Percentiles rank a stretch among this genome's conserved stretches.
These are phyloP conservation scores for Lophotriccus pileatus DNA, from an alignment of 2,797 vertebrate genomes.

Conservation along the genomic window DNA sequence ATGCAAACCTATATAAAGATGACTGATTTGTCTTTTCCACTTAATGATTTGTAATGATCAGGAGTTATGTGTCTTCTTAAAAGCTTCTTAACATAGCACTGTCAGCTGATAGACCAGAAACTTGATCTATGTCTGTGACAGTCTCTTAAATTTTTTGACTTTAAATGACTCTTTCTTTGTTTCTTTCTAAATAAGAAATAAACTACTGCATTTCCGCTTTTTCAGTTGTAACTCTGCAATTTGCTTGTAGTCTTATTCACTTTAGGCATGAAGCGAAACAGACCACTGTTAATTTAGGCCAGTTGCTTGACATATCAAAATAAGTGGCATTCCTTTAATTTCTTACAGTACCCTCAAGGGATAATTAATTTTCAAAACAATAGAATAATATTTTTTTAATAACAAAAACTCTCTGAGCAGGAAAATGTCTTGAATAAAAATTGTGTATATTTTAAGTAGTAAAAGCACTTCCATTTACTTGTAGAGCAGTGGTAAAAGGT, in stretches of 20 bases:
- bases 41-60: background rate
- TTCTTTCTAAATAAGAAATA: constrained; percentile 18
- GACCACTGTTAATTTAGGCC: constrained; percentile 45
- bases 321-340: constrained; percentile 53
- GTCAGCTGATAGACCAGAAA: background rate
- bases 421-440: constrained; percentile 54
- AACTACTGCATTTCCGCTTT: background rate
- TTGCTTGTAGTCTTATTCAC: background rate
- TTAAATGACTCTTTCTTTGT: constrained; percentile 2
- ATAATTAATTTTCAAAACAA: constrained; percentile 63
- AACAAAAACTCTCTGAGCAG: constrained; percentile 44
- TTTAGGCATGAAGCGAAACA: constrained; percentile 23
- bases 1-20: background rate
- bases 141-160: background rate
- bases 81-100: constrained; percentile 6
- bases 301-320: constrained; percentile 56
- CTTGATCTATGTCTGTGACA: background rate
- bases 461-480: constrained; percentile 45
- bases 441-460: constrained; percentile 26
- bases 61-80: background rate
- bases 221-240: constrained; percentile 6
- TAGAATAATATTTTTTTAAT: constrained; percentile 64
- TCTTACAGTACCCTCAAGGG: constrained; percentile 46
- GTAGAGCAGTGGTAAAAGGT: constrained; percentile 36
- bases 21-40: constrained; percentile 4